Percentiles rank a stretch among this genome's conserved stretches.
Conservation (phyloP, 2,113 vertebrate genomes). For the Kobus ellipsiprymnus region DNA sequence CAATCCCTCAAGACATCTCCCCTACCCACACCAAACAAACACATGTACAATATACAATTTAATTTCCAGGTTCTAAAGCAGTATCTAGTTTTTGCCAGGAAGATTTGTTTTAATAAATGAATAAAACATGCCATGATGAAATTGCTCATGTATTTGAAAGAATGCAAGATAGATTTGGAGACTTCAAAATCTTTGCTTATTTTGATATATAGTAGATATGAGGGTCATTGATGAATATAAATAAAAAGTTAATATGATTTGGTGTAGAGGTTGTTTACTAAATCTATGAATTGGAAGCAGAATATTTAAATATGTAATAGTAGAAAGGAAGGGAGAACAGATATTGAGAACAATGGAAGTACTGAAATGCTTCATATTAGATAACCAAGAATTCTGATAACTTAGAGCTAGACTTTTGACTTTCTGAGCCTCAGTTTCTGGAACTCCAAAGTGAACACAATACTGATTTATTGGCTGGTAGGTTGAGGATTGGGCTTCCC, state of each 20-base stretch:
- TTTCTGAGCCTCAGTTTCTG: neutral
- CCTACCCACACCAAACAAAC: neutral
- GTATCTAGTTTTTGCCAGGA: too few species aligned
- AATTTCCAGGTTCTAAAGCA: neutral
- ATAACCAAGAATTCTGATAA: neutral
- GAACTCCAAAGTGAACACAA: neutral
- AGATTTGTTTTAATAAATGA: neutral
- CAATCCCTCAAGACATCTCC: neutral
- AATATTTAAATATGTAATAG: neutral
- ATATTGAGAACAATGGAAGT: neutral
- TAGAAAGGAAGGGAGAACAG: neutral
- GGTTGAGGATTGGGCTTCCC: neutral
- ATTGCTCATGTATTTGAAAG: neutral
- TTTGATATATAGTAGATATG: neutral
- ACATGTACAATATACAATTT: neutral
- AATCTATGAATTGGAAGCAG: neutral
- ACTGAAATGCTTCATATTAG: neutral
- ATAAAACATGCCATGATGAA: neutral
- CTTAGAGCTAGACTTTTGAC: neutral
- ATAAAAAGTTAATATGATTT: neutral
- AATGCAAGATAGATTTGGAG: neutral
- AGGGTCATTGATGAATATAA: neutral
- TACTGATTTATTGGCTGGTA: neutral
- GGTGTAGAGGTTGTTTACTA: neutral
- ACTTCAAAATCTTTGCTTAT: neutral